Evolutionary conservation across 2,113 vertebrate species (phyloP).

Genomic region (Hippocampus barbouri): DNA sequence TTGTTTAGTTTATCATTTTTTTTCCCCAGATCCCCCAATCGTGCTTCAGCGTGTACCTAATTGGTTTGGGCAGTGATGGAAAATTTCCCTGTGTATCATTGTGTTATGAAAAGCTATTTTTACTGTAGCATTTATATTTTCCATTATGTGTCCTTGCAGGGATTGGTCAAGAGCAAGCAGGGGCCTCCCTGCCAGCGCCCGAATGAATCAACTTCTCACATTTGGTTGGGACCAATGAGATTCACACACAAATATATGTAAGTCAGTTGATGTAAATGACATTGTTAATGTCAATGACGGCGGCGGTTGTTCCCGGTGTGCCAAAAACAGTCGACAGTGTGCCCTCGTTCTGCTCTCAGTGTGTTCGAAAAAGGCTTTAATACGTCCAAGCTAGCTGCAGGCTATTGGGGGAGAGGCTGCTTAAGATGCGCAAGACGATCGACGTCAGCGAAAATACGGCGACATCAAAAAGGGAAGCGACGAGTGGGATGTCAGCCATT

Average conservation of each 20-base stretch:
- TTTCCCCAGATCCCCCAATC: too few relatives aligned
- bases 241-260: constrained; percentile 90
- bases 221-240: constrained; percentile 92
- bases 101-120: constrained; percentile 50
- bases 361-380: constrained; percentile 54
- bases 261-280: constrained; percentile 98
- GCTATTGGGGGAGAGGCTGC: constrained; percentile 43
- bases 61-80: constrained; percentile 17
- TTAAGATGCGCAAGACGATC: constrained; percentile 35
- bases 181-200: constrained; percentile 71
- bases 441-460: constrained; percentile 42
- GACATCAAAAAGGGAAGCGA: constrained; percentile 7
- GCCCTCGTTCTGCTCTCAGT: constrained; percentile 38
- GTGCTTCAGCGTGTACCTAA: too few relatives aligned
- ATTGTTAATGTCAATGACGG: constrained; percentile 90
- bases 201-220: constrained; percentile 82
- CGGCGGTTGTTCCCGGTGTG: constrained; percentile 66
- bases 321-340: constrained; percentile 58
- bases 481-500: background rate
- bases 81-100: constrained; percentile 13
- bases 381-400: constrained; percentile 48
- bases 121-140: constrained; percentile 58
- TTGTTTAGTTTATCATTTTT: too few relatives aligned
- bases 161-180: constrained; percentile 76
- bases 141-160: constrained; percentile 68